Evolutionary conservation across 2,888 invertebrate species (phyloP).

Genomic region (Mayetiola destructor): DNA sequence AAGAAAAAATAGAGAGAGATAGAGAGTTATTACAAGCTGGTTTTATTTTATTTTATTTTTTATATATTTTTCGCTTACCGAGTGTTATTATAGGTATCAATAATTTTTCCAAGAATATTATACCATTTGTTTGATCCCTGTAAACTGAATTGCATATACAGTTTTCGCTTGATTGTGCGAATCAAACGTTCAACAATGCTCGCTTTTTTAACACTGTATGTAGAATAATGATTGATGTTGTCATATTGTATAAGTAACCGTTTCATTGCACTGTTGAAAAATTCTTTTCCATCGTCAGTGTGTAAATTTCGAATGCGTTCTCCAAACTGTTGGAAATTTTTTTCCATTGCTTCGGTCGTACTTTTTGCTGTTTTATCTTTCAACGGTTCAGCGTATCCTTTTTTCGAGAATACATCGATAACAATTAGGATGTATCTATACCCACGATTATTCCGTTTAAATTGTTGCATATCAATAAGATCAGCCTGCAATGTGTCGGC

Average conservation of each 20-base stretch:
- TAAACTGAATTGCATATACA: conserved; percentile 24
- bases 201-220: conserved; percentile 19
- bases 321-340: neutral
- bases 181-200: conserved; percentile 23
- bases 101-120: conserved; percentile 21
- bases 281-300: conserved; percentile 25
- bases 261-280: conserved; percentile 22
- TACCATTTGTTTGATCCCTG: conserved; percentile 24
- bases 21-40: neutral
- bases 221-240: conserved; percentile 20
- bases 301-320: conserved; percentile 21
- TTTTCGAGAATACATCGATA: conserved; percentile 32
- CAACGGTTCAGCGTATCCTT: conserved; percentile 27
- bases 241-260: conserved; percentile 21
- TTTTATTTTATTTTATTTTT: neutral
- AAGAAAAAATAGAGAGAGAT: neutral
- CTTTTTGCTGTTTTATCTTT: conserved; percentile 26
- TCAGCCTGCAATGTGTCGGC: conserved; percentile 35
- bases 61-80: neutral
- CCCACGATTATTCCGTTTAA: conserved; percentile 25
- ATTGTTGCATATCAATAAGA: conserved; percentile 27
- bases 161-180: conserved; percentile 21
- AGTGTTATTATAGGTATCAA: conserved; percentile 22
- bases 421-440: conserved; percentile 28
- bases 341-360: conserved; percentile 20